Base-by-base conservation (phyloP, 2,888 invertebrate genomes). In the Ectropis crepuscularia region DNA sequence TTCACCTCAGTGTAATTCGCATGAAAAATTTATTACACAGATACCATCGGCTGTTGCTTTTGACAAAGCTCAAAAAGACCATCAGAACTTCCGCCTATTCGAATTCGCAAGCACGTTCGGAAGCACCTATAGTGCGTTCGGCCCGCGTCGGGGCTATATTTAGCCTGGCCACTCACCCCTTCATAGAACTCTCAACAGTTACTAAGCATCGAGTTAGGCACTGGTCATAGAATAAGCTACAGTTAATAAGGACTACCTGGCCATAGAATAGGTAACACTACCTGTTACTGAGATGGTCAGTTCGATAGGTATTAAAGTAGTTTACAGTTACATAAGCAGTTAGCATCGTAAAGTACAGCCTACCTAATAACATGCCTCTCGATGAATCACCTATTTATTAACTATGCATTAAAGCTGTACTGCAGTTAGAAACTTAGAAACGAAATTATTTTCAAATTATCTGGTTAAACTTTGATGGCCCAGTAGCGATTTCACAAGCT, bases 81-180 rank as follows among this genome's bases (percentile, higher is more conserved):
- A 38, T 11, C 45, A 54, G n/a, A 10, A 7, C 36, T 54, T 0
- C n/a, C 47, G 41, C 55, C 57, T 49, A 57, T 51, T 38, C 6
- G 51, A 55, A 59, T 63, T 54, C 42, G 12, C 53, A 65, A 59
- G 61, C 45, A 65, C 63, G 65, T 58, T 49, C 65, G 64, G 66
- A 68, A 66, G 61, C 57, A 61, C 51, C 62, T 59, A 43, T 57
- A 41, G 49, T 39, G 58, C 49, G 46, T 38, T 53, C 12, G 45
- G 28, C 41, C 16, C 16, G 16, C 38, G 38, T 11, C 39, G 57
- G 41, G 70, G 74, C 80, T 81, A 81, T 79, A 76, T 81, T 78
- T 81, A 81, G 79, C 76, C 42, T 63, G 70, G 63, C 70, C 74
- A 77, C 67, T 77, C 77, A 80, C 78, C 79, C 75, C 71, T 11